Base-by-base conservation (phyloP, 2,113 vertebrate species). In the Seriola rivoliana region DNA sequence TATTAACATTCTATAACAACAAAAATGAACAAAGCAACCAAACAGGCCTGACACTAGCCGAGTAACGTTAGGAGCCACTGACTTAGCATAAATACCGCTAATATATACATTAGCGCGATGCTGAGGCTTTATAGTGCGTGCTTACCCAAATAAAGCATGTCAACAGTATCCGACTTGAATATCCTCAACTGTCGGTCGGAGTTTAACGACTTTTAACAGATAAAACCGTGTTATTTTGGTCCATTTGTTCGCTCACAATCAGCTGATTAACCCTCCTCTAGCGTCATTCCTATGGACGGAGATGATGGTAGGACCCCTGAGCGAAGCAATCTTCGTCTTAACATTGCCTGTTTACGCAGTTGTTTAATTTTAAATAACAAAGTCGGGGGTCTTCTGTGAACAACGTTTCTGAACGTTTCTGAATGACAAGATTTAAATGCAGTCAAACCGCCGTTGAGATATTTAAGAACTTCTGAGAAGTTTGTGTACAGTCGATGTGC, bases 61-160 rank as follows among this genome's bases (percentile, higher is more conserved):
- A 66, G 34, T 63, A 79, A 59, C 52, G 65, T 36, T 40, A 8
- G 68, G 68, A 84, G 60, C 59, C 82, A 71, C 89, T 93, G 93
- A 94, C 91, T 93, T 91, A 87, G 92, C 93, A 94, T 73, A 93
- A 93, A 93, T 69, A 70, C 57, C 40, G 80, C 21, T 38, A 57
- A 23, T 16, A n/a, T 4, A 17, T 65, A 25, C 57, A 62, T 13
- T 2, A 10, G 5, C 17, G 4, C 12, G 1, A 36, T 21, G 44
- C 12, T 62, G 2, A 42, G 2, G 12, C n/a, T 8, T 54, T 12
- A 21, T 10, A 6, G 44, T 7, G 0, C 38, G 25, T 48, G 40
- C 94, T 91, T 87, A 95, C 94, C 93, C 79, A 81, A 77, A 92
- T 88, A 71, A 65, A 84, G 85, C 93, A 94, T 94, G 84, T 86